Base-by-base conservation (phyloP, 2,113 vertebrate species). In the Dissostichus mawsoni region DNA sequence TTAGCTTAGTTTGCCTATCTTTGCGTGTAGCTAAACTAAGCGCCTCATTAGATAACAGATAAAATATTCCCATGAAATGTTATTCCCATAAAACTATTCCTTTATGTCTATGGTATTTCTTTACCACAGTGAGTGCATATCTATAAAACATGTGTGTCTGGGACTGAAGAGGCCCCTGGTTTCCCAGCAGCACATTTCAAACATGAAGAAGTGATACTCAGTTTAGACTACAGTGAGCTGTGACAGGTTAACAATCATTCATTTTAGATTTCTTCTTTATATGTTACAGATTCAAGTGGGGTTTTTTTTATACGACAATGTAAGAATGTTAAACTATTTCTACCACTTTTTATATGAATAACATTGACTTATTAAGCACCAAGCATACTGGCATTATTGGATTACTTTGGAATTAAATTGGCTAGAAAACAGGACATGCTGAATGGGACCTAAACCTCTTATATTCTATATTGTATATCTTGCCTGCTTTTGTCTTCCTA, bases 171-270 rank as follows among this genome's bases (percentile, higher is more conserved):
- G 79, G 65, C 50, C 58, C 23, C 58, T 69, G 3, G 3, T 48
- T 81, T 87, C 76, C 76, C 69, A 80, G 57, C 55, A 77, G 63
- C 45, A 52, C 44, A 25, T 67, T 36, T 41, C 13, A 71, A 73
- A 20, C 52, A 8, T 50, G 51, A 59, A 62, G 50, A 50, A 18
- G 11, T 11, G 12, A 51, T 11, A 3, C 55, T 57, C 29, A 58
- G 45, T 8, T n/a, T 4, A 11, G 63, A 57, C 36, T 58, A 36
- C 11, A 7, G 17, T 41, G 45, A 73, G 44, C 64, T 16, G 18
- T 41, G 71, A 68, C 8, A 41, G 36, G 18, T 80, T 61, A 66
- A 59, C 47, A 36, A 59, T 53, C 23, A 72, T 8, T 8, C 12
- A 44, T 56, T 8, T 41, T 8, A 41, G 7, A 41, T 50, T 23